Conservation (phyloP, 2,888 invertebrate species). For the Molorchus minor region DNA sequence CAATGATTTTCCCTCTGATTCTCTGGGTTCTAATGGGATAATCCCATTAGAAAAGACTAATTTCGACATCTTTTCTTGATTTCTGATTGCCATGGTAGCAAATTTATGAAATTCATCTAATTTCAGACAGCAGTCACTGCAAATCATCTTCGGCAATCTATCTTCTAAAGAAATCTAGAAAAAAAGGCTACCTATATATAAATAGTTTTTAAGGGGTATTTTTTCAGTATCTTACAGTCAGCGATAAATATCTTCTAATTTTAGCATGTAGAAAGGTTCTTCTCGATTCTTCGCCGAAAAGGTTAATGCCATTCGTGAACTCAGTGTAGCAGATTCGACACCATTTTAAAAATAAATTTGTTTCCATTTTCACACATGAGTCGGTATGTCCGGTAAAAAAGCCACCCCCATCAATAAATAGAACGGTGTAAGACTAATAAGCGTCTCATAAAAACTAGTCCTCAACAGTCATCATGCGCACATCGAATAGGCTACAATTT, state of each 20-base stretch:
- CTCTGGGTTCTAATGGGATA: constrained; percentile 54
- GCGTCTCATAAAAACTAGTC: constrained; percentile 26
- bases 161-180: constrained; percentile 73
- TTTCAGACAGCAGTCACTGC: constrained; percentile 71
- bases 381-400: constrained; percentile 25
- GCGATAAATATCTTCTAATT: constrained; percentile 74
- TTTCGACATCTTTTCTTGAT: constrained; percentile 69
- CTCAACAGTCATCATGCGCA: constrained; percentile 25
- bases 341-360: constrained; percentile 52
- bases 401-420: constrained; percentile 25
- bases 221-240: constrained; percentile 66
- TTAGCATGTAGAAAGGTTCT: constrained; percentile 72
- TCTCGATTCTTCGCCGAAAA: constrained; percentile 74
- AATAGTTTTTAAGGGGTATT: constrained; percentile 5
- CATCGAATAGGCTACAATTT: constrained; percentile 56
- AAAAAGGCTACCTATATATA: constrained; percentile 21
- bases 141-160: constrained; percentile 74
- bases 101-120: constrained; percentile 74
- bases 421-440: constrained; percentile 24
- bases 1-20: constrained; percentile 64
- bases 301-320: constrained; percentile 69
- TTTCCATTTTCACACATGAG: constrained; percentile 55
- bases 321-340: constrained; percentile 75
- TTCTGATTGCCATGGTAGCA: constrained; percentile 71
- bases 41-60: constrained; percentile 47